Evolutionary conservation across 2,797 vertebrate species (phyloP), one percentile per base, ranked within the genome.

Genomic region (Cynodonichthys magdalenae): DNA sequence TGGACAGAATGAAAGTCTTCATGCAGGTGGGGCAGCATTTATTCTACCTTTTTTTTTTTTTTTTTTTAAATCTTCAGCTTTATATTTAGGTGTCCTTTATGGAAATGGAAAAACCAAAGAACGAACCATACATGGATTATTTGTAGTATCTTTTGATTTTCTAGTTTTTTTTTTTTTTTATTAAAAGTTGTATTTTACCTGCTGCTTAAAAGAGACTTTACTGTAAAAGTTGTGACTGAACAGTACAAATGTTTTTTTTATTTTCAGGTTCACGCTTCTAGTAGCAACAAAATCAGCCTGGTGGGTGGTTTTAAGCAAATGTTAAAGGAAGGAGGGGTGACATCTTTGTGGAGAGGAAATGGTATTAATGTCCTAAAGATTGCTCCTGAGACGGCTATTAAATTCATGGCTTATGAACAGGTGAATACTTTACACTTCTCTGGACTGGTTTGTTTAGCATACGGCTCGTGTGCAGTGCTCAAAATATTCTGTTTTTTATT

Each of bases 331-430:
- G 97, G 97, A 59, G 96, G 97, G 1, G 0, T 91, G 54, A 36
- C 61, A 14, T 97, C 96, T 1, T 90, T 98, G 64, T 98, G 96
- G 97, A 92, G 96, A 72, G 96, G 96, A 72, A 99, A 99, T 8
- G 96, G 96, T 7, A 92, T 95, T 20, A 98, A 97, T 34, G 96
- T 98, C 46, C 88, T 98, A 67, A 99, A 99, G 91, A 98, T 98
- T 4, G 96, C 96, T 51, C 96, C 96, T 0, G 96, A 99, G 92
- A 97, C 96, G 0, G 96, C 96, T 64, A 94, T 98, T 82, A 98
- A 98, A 67, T 99, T 97, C 79, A 96, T 92, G 94, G 94, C 96
- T 2, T 98, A 98, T 72, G 97, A 99, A 74, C 94, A 96, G 95
- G 96, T 97, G 90, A 60, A n/a, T 6, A 1, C 12, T 28, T 64